phyloP scores from a whole-genome alignment of 2,113 vertebrate genomes.

The Desmodus rotundus region DNA sequence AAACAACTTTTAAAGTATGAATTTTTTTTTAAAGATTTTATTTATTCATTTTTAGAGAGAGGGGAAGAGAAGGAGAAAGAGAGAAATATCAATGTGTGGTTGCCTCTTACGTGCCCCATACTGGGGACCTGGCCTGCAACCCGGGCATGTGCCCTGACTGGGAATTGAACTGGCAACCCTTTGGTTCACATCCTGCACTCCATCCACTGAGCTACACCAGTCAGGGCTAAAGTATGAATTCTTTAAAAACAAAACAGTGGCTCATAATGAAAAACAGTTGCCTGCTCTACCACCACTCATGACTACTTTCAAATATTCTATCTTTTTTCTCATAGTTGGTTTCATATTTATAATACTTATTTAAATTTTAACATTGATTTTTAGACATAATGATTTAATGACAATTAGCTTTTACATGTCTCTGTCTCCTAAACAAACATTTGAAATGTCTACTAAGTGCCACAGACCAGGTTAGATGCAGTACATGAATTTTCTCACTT shows the following conservation, averaged over 20 bases:
- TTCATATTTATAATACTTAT: conserved; percentile 8
- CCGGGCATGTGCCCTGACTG: no score
- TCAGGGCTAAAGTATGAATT: not conserved
- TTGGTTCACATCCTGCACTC: no score
- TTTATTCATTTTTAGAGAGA: no score
- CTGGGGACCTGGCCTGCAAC: no score
- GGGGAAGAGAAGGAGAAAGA: no score
- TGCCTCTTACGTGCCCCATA: no score
- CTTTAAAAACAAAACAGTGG: not conserved
- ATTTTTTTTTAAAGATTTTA: no score
- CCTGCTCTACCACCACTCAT: not conserved
- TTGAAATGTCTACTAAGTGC: not conserved
- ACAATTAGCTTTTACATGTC: not conserved
- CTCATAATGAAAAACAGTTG: not conserved
- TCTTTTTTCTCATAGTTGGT: not conserved
- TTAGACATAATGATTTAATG: not conserved
- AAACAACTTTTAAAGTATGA: not conserved
- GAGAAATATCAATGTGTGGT: no score
- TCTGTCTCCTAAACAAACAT: not conserved
- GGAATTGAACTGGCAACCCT: no score
- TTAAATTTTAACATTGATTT: conserved; percentile 4
- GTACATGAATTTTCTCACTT: not conserved
- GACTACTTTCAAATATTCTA: not conserved
- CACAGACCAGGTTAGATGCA: not conserved
- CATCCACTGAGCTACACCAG: no score